Evolutionary conservation across 2,888 invertebrate species (phyloP).

Genomic region (Acanthopleura granulata): DNA sequence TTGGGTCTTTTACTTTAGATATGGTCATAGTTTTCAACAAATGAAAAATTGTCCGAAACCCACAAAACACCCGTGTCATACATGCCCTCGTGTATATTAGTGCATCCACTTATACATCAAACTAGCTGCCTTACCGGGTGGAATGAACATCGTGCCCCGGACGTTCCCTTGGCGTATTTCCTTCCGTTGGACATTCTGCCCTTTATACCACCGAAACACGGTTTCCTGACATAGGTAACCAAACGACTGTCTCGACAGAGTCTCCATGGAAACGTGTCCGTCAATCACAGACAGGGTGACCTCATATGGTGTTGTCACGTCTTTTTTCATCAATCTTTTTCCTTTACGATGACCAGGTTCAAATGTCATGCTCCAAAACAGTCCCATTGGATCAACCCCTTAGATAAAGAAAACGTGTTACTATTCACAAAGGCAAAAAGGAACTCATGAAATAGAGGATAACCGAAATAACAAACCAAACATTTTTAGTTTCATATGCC

Average conservation of each 20-base stretch:
- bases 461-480: background rate
- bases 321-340: constrained; percentile 40
- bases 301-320: constrained; percentile 42
- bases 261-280: constrained; percentile 31
- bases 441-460: too few relatives aligned
- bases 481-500: too few relatives aligned
- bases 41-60: too few relatives aligned
- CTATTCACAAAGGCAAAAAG: background rate
- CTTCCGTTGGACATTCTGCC: constrained; percentile 27
- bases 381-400: constrained; percentile 59
- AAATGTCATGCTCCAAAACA: constrained; percentile 50
- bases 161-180: constrained; percentile 29
- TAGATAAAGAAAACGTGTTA: constrained; percentile 14
- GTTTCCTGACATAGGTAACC: background rate
- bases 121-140: too few relatives aligned
- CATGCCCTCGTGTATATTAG: too few relatives aligned
- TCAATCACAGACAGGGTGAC: constrained; percentile 38
- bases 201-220: constrained; percentile 27
- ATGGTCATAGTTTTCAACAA: too few relatives aligned
- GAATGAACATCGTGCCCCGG: constrained; percentile 34
- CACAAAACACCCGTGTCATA: too few relatives aligned
- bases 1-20: too few relatives aligned
- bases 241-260: constrained; percentile 10
- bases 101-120: too few relatives aligned
- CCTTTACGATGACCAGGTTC: constrained; percentile 30